Base-by-base conservation (phyloP, 2,888 invertebrate genomes). In the Mamestra brassicae region DNA sequence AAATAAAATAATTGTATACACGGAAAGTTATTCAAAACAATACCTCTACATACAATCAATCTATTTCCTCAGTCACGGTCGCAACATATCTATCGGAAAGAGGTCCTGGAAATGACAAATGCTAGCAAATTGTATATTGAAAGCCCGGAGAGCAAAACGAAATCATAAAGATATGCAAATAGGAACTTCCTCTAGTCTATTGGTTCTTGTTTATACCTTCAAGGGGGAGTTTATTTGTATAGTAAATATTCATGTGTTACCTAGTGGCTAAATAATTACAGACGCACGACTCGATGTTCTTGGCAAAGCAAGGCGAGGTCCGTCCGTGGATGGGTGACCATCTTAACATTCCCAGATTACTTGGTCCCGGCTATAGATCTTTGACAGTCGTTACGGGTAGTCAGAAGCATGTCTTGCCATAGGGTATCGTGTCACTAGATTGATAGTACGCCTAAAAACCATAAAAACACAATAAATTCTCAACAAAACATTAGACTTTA, bases 91-190 rank as follows among this genome's bases (percentile, higher is more conserved):
- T 45, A 57, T 45, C 36, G 55, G 36, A 45, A 71, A 50, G 15
- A 36, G 8, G 62, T 54, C 54, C 36, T 62, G 71, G 78, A 78
- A 8, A 61, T 73, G 73, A 70, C 62, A 73, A 81, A 78, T 81
- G 65, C 77, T 77, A 57, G 47, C 47, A 72, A 77, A 77, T 71
- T 69, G 61, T 76, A 34, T 78, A 77, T 71, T 76, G 72, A 72
- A 71, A 55, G n/a, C 47, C 54, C 58, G 45, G 26, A 61, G 17
- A 55, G 55, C 50, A 71, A 69, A 70, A 63, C 52, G 57, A 73
- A 79, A 66, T 64, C 54, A 50, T 64, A 77, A 71, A 76, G 38
- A 54, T 55, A 54, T 58, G 11, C 54, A 73, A 62, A 79, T 52
- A 50, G 26, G 42, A 36, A 62, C 55, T 79, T 73, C 55, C 64